Conservation (phyloP, 1,140 invertebrate genomes). For the Drosophila leontia region DNA sequence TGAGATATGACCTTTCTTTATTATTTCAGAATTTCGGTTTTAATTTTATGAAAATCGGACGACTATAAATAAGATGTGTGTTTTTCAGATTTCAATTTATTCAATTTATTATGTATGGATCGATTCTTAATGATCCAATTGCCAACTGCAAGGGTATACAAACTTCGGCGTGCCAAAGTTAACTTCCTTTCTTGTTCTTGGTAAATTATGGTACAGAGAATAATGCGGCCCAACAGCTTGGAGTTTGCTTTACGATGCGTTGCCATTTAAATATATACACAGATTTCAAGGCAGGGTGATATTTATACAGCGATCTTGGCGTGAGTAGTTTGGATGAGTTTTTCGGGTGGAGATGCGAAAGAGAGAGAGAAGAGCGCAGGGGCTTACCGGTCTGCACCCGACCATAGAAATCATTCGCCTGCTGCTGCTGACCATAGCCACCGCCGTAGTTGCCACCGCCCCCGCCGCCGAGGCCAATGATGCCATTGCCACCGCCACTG, state of each 20-base stretch:
- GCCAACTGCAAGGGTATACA: too few species aligned
- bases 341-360: slow-evolving; percentile 17
- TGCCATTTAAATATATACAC: slow-evolving; percentile 32
- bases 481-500: slow-evolving; percentile 73
- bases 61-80: too few species aligned
- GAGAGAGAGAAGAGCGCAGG: slow-evolving; percentile 61
- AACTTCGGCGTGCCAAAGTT: too few species aligned
- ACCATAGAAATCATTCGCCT: slow-evolving; percentile 84
- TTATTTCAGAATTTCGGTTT: too few species aligned
- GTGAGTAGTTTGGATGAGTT: slow-evolving; percentile 40
- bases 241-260: slow-evolving; percentile 47
- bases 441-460: slow-evolving; percentile 45
- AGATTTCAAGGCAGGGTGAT: slow-evolving; percentile 39
- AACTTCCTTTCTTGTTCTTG: neutral
- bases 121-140: too few species aligned
- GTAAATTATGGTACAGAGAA: slow-evolving; percentile 32
- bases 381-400: slow-evolving; percentile 84
- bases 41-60: too few species aligned
- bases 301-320: slow-evolving; percentile 47
- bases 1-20: too few species aligned
- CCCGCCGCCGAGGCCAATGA: slow-evolving; percentile 72
- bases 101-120: too few species aligned
- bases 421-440: slow-evolving; percentile 61
- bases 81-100: too few species aligned
- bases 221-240: slow-evolving; percentile 40